These are phyloP conservation scores for Lingula anatina DNA, from an alignment of 2,888 invertebrate genomes.

Conservation along the genomic window DNA sequence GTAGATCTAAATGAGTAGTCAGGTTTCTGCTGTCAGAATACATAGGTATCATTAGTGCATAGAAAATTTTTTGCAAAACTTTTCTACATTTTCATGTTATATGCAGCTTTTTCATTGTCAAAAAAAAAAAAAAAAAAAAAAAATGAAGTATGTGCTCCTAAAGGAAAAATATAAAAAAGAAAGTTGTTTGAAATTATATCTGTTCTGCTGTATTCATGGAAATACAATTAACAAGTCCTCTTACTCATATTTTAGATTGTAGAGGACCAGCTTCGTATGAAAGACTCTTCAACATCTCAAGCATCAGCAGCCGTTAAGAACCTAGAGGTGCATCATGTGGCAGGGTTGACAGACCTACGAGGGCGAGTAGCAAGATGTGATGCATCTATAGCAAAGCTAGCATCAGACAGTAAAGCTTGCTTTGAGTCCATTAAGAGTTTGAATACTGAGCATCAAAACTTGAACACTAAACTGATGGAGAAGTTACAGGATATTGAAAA, in stretches of 20 bases:
- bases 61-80: too few relatives aligned
- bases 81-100: too few relatives aligned
- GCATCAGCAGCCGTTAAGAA: slow-evolving; percentile 44
- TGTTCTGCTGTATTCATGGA: too few relatives aligned
- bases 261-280: slow-evolving; percentile 34
- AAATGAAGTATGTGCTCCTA: too few relatives aligned
- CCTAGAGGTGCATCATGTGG: slow-evolving; percentile 48
- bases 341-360: slow-evolving; percentile 44
- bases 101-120: too few relatives aligned
- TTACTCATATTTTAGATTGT: slow-evolving; percentile 22
- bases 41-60: too few relatives aligned
- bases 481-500: slow-evolving; percentile 38
- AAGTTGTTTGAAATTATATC: too few relatives aligned
- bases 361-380: slow-evolving; percentile 50
- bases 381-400: slow-evolving; percentile 41
- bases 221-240: too few relatives aligned
- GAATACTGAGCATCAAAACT: slow-evolving; percentile 29
- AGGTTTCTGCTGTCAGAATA: too few relatives aligned
- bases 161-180: too few relatives aligned
- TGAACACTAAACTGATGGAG: slow-evolving; percentile 30
- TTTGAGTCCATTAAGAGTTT: slow-evolving; percentile 36
- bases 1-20: too few relatives aligned
- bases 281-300: slow-evolving; percentile 30
- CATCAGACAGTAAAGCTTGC: slow-evolving; percentile 32
- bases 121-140: too few relatives aligned